These are phyloP conservation scores for Rhagonycha lutea DNA, from an alignment of 2,888 invertebrate genomes.

Conservation along the genomic window DNA sequence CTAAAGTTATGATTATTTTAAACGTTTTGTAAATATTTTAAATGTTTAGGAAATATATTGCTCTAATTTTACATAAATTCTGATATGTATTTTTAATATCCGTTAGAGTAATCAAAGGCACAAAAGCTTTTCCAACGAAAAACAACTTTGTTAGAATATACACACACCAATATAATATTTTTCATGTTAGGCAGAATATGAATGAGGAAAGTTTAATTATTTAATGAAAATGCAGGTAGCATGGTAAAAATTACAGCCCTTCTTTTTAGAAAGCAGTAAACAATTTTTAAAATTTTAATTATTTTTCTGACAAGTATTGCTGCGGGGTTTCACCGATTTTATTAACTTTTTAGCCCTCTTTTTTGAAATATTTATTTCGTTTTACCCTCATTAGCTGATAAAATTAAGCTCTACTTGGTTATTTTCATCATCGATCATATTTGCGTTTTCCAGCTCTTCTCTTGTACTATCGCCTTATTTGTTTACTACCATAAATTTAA, in stretches of 20 bases:
- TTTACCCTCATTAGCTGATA: not conserved
- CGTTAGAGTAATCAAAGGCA: not conserved
- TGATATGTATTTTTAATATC: not conserved
- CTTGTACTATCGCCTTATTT: not conserved
- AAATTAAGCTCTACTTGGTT: not conserved
- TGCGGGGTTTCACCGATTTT: not conserved
- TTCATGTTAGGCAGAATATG: not conserved
- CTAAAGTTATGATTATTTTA: not conserved
- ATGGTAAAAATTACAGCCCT: not conserved
- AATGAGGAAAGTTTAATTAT: not conserved
- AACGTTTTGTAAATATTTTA: not conserved
- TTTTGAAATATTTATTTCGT: not conserved
- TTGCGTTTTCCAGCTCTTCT: not conserved
- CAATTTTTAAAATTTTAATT: not conserved
- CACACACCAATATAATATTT: not conserved
- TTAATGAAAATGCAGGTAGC: not conserved
- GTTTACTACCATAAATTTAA: not conserved
- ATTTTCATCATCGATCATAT: not conserved
- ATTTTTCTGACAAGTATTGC: not conserved
- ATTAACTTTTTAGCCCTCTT: not conserved
- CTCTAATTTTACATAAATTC: not conserved
- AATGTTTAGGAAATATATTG: not conserved
- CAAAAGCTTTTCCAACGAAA: not conserved
- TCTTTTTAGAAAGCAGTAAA: not conserved
- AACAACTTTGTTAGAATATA: not conserved